Conservation (phyloP, 2,797 vertebrate species). For the Chrysocyon brachyurus region DNA sequence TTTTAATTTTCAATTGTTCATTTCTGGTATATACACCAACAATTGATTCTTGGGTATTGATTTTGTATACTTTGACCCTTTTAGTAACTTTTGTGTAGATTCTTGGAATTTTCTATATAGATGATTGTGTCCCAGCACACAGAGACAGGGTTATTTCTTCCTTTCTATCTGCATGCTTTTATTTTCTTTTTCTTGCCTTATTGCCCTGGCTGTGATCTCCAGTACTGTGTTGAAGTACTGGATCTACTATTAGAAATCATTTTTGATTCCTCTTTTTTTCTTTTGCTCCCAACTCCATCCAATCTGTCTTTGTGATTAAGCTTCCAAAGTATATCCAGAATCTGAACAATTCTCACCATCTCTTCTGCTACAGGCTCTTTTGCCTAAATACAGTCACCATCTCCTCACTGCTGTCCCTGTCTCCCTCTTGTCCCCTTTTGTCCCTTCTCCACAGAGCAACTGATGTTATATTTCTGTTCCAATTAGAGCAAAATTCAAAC, state of each 20-base stretch:
- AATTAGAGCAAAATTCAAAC: neutral
- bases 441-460: neutral
- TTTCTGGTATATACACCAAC: neutral
- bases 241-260: neutral
- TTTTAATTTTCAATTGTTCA: neutral
- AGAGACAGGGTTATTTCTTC: neutral
- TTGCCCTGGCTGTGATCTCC: conserved; percentile 6
- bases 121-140: neutral
- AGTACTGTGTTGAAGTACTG: neutral
- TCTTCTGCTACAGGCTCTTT: neutral
- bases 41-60: neutral
- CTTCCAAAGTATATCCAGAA: neutral
- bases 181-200: conserved; percentile 56
- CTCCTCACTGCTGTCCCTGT: neutral
- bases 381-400: neutral
- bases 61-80: neutral
- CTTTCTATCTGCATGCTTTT: neutral
- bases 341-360: neutral
- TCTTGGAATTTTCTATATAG: conserved; percentile 10
- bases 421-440: neutral
- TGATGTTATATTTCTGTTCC: neutral
- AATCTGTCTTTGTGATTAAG: neutral
- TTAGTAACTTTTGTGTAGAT: neutral
- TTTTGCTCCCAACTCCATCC: neutral
- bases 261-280: neutral